Evolutionary conservation across 2,113 vertebrate species (phyloP).

Genomic region (Phocoena phocoena): DNA sequence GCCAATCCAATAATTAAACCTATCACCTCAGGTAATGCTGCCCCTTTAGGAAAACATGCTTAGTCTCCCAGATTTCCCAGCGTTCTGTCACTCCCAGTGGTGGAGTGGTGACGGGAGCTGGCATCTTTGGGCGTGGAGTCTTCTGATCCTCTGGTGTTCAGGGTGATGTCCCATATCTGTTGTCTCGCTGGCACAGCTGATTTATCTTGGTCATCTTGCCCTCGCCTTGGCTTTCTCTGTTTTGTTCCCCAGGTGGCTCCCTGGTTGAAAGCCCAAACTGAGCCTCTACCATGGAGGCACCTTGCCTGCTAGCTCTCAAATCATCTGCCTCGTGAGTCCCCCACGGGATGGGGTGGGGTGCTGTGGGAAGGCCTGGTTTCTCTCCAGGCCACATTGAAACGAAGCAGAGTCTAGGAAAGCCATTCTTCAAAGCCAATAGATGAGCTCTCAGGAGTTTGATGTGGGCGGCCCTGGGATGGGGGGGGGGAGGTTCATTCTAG

Average conservation of each 20-base stretch:
- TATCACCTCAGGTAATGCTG: conserved; percentile 31
- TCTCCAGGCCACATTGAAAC: neutral
- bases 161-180: neutral
- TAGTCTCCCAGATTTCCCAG: conserved; percentile 26
- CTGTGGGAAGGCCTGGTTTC: neutral
- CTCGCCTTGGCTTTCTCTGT: neutral
- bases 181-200: neutral
- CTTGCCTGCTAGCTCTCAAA: neutral
- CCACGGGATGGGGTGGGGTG: neutral
- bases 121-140: neutral
- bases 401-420: neutral
- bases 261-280: neutral
- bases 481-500: neutral
- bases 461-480: too few species aligned
- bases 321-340: neutral
- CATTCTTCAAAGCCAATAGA: neutral
- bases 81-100: conserved; percentile 5
- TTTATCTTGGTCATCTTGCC: neutral
- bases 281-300: neutral
- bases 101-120: neutral
- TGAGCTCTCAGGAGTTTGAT: neutral
- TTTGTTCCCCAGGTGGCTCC: neutral
- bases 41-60: conserved; percentile 36
- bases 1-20: conserved; percentile 48
- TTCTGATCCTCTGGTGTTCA: neutral